Percentiles rank a stretch among this genome's conserved stretches.
These are phyloP conservation scores for Atractosteus spatula DNA, from an alignment of 2,113 vertebrate genomes.

Conservation along the genomic window DNA sequence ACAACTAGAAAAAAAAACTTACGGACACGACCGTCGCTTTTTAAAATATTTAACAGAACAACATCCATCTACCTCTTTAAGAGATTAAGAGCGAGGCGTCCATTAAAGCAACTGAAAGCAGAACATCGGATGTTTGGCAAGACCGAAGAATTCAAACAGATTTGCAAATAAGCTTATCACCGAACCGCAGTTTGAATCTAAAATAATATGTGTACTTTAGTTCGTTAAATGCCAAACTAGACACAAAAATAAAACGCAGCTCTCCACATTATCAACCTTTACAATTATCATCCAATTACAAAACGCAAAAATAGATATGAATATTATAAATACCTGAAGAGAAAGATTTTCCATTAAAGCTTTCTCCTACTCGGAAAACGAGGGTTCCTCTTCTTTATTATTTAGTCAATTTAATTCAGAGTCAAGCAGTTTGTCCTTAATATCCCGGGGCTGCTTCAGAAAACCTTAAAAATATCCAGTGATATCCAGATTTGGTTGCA, in stretches of 20 bases:
- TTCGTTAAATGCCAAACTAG: too few species aligned
- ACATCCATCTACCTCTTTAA: conserved; percentile 32
- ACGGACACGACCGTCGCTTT: too few species aligned
- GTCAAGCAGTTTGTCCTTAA: conserved; percentile 49
- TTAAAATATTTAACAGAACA: not conserved
- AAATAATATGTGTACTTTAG: not conserved
- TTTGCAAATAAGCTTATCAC: not conserved
- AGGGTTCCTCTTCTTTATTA: conserved; percentile 35
- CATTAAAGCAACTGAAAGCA: conserved; percentile 25
- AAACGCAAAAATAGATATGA: not conserved
- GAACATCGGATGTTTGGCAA: conserved; percentile 22
- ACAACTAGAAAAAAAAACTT: not conserved
- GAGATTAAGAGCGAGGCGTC: conserved; percentile 38
- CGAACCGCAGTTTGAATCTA: not conserved
- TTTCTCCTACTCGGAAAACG: conserved; percentile 18
- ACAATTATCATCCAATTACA: not conserved
- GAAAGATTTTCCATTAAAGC: conserved; percentile 18
- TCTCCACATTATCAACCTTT: too few species aligned
- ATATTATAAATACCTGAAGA: conserved; percentile 28
- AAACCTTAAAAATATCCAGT: conserved; percentile 45
- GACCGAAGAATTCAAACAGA: conserved; percentile 10
- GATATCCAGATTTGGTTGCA: conserved; percentile 50
- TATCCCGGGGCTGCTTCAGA: conserved; percentile 48
- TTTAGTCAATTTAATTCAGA: conserved; percentile 42
- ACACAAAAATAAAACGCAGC: too few species aligned